Evolutionary conservation across 1,140 invertebrate species (phyloP), one percentile per base, ranked within the genome.

Genomic region (Bombus fervidus): DNA sequence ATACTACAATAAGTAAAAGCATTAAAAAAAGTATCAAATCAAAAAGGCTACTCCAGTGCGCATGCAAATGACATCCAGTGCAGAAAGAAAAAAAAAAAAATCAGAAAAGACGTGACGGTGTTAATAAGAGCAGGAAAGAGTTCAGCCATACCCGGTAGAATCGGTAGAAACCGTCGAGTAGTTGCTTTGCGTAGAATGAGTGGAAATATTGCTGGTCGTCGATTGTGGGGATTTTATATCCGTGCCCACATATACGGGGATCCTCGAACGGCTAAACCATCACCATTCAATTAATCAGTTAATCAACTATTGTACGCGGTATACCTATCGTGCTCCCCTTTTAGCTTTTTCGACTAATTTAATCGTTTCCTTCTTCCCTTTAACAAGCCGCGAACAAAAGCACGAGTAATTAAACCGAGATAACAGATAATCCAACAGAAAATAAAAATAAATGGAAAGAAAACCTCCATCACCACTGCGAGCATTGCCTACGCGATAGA

Each of bases 261-360:
- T 96, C 94, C 95, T 94, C 92, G 95, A 95, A 80, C 94, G 94
- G 93, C 95, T 95, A 94, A 94, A 95, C 88, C 92, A 94, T 93
- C 85, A 93, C 90, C 91, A 93, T 81, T 31, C 62, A 82, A 79
- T 89, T 83, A 28, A 72, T 91, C 71, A 86, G 66, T 82, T 80
- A 80, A 77, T 59, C 53, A 39, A 39, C 47, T 3, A n/a, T 71
- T n/a, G 39, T 18, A 34, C 43, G 18, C 64, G 18, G 18, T 6
- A 47, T 31, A n/a, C 39, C 31, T 64, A 64, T 18, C 28, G 12
- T 57, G 69, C 22, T 57, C 10, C n/a, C n/a, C 66, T 41, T 41
- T 34, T n/a, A 25, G 34, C 15, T 9, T 31, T 34, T 25, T 13
- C 13, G 25, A 37, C 62, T 5, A 31, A 22, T 41, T 53, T 22